Percentiles rank a stretch among this genome's conserved stretches.
Evolutionary conservation across 2,888 invertebrate genomes (phyloP).

Genomic region (Lepidocyrtoides sp.): DNA sequence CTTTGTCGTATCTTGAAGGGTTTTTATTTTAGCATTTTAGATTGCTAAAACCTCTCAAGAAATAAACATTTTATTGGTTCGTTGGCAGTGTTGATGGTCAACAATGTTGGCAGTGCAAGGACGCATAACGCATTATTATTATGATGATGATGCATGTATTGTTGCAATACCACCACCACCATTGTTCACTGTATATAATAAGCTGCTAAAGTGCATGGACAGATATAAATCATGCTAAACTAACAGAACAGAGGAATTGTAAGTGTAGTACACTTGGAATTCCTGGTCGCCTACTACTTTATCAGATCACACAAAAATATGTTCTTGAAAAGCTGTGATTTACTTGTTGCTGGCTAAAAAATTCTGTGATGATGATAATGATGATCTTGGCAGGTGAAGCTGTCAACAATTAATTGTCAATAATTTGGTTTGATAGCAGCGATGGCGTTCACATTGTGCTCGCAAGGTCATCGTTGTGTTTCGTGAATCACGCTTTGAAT

Average conservation of each 20-base stretch:
- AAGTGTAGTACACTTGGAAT: background rate
- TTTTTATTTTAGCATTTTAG: background rate
- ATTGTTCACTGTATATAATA: constrained; percentile 2
- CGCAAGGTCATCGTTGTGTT: constrained; percentile 41
- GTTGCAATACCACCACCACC: background rate
- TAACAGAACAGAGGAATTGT: background rate
- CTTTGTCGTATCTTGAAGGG: background rate
- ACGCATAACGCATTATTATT: background rate
- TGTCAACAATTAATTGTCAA: constrained; percentile 55
- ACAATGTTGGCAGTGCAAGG: constrained; percentile 35
- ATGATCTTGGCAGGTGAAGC: constrained; percentile 36
- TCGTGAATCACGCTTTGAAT: constrained; percentile 61
- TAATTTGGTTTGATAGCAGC: constrained; percentile 45
- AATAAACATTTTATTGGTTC: background rate
- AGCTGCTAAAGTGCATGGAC: background rate
- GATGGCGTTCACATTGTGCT: background rate
- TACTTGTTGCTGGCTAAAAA: constrained; percentile 1
- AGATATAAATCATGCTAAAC: background rate
- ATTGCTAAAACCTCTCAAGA: constrained; percentile 15
- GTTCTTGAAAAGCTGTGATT: constrained; percentile 30
- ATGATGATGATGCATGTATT: background rate
- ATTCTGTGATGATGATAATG: too few species aligned
- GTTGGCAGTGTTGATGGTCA: constrained; percentile 5
- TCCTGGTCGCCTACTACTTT: constrained; percentile 58
- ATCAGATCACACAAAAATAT: background rate